phyloP scores from a whole-genome alignment of 2,113 vertebrate genomes.

The Saguinus midas region DNA sequence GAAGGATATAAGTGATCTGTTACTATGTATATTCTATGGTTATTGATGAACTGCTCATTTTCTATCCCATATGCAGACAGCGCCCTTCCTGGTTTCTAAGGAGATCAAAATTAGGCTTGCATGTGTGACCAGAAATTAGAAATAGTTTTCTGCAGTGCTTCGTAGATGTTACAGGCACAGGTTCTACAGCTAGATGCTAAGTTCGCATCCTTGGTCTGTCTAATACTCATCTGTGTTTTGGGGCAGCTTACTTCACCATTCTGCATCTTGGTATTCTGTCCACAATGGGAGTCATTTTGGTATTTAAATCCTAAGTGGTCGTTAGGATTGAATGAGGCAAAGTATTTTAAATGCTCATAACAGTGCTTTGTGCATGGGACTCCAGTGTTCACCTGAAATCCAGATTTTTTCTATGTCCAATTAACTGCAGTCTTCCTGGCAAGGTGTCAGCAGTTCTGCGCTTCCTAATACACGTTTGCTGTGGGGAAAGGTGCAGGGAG shows the following conservation, averaged over 20 bases:
- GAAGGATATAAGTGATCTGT: neutral
- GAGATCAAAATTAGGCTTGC: neutral
- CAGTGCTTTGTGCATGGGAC: neutral
- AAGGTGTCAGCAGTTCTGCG: too few species aligned
- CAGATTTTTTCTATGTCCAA: neutral
- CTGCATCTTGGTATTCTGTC: neutral
- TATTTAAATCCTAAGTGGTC: neutral
- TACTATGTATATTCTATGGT: neutral
- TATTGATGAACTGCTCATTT: neutral
- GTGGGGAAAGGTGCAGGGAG: too few species aligned
- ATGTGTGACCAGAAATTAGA: neutral
- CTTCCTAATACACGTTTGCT: neutral
- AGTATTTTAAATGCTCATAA: neutral
- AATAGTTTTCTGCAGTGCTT: rapidly evolving
- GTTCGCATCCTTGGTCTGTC: too few species aligned
- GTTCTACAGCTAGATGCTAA: neutral
- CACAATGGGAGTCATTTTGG: neutral
- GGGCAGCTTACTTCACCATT: neutral
- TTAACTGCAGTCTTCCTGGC: neutral
- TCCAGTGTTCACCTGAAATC: neutral
- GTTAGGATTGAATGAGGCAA: neutral
- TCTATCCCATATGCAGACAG: neutral
- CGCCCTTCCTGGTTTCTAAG: neutral
- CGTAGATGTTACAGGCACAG: too few species aligned
- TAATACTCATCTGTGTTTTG: rapidly evolving